Percentiles rank a stretch among this genome's conserved stretches.
Conservation (phyloP, 2,888 invertebrate genomes). For the Seira ritae region DNA sequence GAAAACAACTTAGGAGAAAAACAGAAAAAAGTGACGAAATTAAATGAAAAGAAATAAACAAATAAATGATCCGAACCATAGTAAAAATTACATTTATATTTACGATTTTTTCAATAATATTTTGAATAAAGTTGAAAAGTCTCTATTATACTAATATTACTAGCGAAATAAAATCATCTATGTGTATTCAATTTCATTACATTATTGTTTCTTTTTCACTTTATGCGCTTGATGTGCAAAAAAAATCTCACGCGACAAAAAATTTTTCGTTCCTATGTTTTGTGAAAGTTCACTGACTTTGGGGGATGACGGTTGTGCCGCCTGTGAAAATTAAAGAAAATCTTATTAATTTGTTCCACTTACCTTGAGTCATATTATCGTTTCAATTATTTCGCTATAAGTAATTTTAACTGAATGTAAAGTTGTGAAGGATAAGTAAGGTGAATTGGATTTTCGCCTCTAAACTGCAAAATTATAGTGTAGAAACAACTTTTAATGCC, state of each 20-base stretch:
- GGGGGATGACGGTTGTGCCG: conserved; percentile 70
- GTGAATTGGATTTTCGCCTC: neutral
- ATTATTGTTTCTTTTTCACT: conserved; percentile 28
- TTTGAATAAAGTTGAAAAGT: conserved; percentile 55
- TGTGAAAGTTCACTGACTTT: conserved; percentile 71
- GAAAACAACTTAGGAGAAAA: neutral
- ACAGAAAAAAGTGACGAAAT: neutral
- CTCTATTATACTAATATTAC: conserved; percentile 49
- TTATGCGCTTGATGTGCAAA: conserved; percentile 49
- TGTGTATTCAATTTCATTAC: conserved; percentile 21
- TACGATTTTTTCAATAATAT: conserved; percentile 48
- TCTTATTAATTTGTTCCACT: neutral
- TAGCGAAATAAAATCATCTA: conserved; percentile 55
- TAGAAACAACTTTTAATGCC: neutral
- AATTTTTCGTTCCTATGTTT: conserved; percentile 56
- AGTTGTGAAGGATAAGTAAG: neutral
- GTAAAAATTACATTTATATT: conserved; percentile 42
- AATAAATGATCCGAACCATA: conserved; percentile 26
- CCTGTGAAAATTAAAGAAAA: conserved; percentile 61
- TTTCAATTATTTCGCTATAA: neutral
- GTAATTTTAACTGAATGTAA: too few species aligned
- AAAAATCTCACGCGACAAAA: conserved; percentile 57
- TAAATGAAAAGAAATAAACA: conserved; percentile 31
- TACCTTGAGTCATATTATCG: neutral
- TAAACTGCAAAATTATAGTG: neutral